Percentiles rank a stretch among this genome's conserved stretches.
phyloP scores from a whole-genome alignment of 2,888 invertebrate species.

The Leucania comma region DNA sequence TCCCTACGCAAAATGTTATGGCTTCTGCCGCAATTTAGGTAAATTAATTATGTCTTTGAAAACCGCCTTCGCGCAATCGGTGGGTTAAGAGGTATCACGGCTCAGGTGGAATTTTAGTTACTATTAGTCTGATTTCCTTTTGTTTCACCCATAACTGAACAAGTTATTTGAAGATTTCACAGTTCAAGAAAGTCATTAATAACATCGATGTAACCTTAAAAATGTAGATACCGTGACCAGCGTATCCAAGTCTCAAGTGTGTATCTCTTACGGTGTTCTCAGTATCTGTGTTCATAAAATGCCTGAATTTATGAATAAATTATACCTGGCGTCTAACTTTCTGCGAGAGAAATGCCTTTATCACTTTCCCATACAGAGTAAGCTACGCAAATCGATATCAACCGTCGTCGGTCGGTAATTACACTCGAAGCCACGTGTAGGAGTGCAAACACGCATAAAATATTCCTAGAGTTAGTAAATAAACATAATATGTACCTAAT shows the following conservation, averaged over 20 bases:
- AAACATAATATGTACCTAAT: conserved; percentile 12
- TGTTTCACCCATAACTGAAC: too few relatives aligned
- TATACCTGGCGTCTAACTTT: neutral
- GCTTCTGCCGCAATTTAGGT: neutral
- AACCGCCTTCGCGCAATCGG: neutral
- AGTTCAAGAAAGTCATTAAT: too few relatives aligned
- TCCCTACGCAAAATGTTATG: neutral
- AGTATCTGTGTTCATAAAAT: neutral
- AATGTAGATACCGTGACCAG: neutral
- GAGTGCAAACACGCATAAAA: conserved; percentile 16
- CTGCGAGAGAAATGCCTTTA: neutral
- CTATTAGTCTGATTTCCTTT: too few relatives aligned
- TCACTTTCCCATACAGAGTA: neutral
- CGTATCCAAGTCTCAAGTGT: neutral
- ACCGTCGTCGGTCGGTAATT: conserved; percentile 19
- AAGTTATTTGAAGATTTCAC: too few relatives aligned
- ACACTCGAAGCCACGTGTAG: conserved; percentile 36
- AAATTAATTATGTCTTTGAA: neutral
- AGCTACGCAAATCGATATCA: conserved; percentile 20
- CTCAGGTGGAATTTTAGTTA: too few relatives aligned
- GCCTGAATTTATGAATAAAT: neutral
- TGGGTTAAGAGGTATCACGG: too few relatives aligned
- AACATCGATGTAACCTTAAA: too few relatives aligned
- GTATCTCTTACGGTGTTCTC: neutral
- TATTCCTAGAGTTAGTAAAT: conserved; percentile 17